A percentile compares a stretch with the other conserved stretches of the same genome.
Conservation (phyloP, 2,113 vertebrate species). For the Aegithalos caudatus region DNA sequence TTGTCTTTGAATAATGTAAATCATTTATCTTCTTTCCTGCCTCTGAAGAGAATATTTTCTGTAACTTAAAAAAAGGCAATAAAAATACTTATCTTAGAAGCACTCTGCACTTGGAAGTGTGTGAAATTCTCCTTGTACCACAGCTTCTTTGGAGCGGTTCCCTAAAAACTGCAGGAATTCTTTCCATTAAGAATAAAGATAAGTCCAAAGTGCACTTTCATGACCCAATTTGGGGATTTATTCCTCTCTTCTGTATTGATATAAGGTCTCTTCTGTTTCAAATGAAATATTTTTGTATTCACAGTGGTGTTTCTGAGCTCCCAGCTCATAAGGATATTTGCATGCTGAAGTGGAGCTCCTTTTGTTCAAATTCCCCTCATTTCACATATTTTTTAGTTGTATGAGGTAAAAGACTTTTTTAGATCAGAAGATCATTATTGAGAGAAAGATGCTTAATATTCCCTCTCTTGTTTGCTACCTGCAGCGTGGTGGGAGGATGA, state of each 20-base stretch:
- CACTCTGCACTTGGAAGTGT: background rate
- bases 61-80: background rate
- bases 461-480: background rate
- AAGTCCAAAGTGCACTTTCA: background rate
- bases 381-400: background rate
- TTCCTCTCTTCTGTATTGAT: background rate
- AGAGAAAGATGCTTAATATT: background rate
- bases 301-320: background rate
- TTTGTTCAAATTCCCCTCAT: slow-evolving; percentile 9
- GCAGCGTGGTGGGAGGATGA: background rate
- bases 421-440: background rate
- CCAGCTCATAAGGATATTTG: background rate
- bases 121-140: background rate
- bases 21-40: background rate
- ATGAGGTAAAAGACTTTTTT: background rate
- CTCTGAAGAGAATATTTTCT: background rate
- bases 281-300: slow-evolving; percentile 9
- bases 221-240: background rate
- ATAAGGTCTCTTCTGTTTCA: background rate
- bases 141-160: background rate
- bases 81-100: slow-evolving; percentile 1
- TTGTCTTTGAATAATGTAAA: slow-evolving; percentile 10
- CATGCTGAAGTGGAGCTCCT: background rate
- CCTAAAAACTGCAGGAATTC: background rate
- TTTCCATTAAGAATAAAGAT: background rate